Evolutionary conservation across 2,888 invertebrate genomes (phyloP), one percentile per base, ranked within the genome.

Genomic region (Epinotia bilunana): DNA sequence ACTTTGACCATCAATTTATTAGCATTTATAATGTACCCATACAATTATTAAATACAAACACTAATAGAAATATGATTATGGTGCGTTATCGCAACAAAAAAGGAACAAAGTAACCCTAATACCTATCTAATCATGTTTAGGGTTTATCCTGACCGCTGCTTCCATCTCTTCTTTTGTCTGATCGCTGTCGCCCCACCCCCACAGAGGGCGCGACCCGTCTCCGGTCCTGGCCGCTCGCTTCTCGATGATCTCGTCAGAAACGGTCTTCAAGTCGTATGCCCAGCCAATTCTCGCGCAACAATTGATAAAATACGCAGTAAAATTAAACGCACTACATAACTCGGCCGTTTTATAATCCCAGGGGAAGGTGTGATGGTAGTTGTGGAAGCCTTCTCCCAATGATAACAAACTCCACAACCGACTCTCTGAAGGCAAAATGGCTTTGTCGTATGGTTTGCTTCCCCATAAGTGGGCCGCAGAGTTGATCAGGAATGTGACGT

Each of bases 301-400:
- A 86, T 98, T 97, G 80, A 98, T 97, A 86, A 98, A 96, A 11
- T 94, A 91, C 0, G 97, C 96, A 0, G 97, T 97, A 80, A 96
- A 92, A 87, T 98, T 98, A 23, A 96, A 89, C 87, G 95, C 95
- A 83, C 95, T 95, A 20, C 97, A 97, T 55, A 97, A 94, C 86
- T 98, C 97, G 23, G 97, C 96, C 3, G 97, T 96, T 85, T 97
- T 96, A 94, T 98, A 98, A 85, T 98, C 97, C 96, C 97, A 97
- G 11, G 98, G 97, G 94, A 97, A 98, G 0, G 95, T 94, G 91
- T 98, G 98, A 85, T 98, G 98, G 88, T 97, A 98, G 88, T 98
- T 98, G 90, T 98, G 98, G 96, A 96, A 98, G 0, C 98, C 98
- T 87, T 97, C 97, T 0, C 97, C 97, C 68, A 96, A 16, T 0